Percentiles rank a stretch among this genome's conserved stretches.
phyloP scores from a whole-genome alignment of 2,113 vertebrate genomes.

The Grus americana region DNA sequence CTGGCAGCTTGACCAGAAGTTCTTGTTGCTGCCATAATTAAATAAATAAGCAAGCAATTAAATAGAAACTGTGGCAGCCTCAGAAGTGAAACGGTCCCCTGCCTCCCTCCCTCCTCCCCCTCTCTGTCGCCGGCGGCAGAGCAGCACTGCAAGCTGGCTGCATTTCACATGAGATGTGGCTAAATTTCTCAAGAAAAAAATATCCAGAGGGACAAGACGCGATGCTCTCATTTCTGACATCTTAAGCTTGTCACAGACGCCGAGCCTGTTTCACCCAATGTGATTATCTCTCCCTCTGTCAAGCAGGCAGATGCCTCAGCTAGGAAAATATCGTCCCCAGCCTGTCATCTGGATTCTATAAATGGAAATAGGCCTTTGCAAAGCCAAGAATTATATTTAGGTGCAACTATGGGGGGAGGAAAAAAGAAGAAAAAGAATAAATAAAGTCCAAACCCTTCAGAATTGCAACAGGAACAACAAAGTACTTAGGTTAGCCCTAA shows the following conservation, averaged over 20 bases:
- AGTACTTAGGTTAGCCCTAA: conserved; percentile 3
- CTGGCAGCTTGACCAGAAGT: not conserved
- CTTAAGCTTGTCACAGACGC: conserved; percentile 12
- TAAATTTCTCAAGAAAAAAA: not conserved
- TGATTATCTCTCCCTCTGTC: conserved; percentile 43
- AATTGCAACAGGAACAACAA: not conserved
- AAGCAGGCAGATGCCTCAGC: conserved; percentile 49
- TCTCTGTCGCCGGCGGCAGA: not conserved
- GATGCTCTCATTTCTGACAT: conserved; percentile 1
- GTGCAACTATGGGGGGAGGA: not conserved
- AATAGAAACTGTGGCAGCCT: not conserved
- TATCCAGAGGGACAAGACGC: not conserved
- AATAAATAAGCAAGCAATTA: not conserved
- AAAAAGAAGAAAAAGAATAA: not conserved
- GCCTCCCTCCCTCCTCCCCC: not conserved
- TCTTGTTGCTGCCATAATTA: not conserved
- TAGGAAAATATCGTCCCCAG: conserved; percentile 26
- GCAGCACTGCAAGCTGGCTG: not conserved
- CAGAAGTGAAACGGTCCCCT: not conserved
- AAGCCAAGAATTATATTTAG: conserved; percentile 49
- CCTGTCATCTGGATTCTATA: conserved; percentile 62
- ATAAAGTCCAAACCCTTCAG: not conserved
- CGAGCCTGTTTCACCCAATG: conserved; percentile 4
- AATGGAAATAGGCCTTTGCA: conserved; percentile 35
- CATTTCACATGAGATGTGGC: not conserved